Conservation (phyloP, 2,797 vertebrate genomes). For the Momotus momota region DNA sequence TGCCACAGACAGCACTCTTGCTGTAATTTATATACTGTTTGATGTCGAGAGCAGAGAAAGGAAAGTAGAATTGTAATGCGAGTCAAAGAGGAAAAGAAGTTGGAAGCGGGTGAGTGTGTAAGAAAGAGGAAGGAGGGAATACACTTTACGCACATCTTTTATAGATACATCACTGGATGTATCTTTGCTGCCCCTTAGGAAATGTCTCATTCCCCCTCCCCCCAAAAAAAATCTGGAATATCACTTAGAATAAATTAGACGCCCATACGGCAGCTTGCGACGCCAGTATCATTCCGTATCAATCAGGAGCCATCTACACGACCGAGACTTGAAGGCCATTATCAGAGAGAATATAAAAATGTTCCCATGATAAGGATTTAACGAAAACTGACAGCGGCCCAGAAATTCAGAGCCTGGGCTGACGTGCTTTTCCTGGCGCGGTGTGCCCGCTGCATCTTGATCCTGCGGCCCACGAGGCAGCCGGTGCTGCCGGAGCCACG, state of each 20-base stretch:
- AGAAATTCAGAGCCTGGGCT: not conserved
- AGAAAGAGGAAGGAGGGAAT: slow-evolving; percentile 71
- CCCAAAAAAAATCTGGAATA: slow-evolving; percentile 55
- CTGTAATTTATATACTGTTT: slow-evolving; percentile 84
- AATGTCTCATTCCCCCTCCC: not conserved
- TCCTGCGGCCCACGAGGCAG: not conserved
- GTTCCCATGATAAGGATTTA: slow-evolving; percentile 16
- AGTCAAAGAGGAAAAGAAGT: slow-evolving; percentile 78
- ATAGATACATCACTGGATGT: slow-evolving; percentile 62
- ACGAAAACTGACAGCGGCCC: slow-evolving; percentile 16
- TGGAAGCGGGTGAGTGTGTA: slow-evolving; percentile 73
- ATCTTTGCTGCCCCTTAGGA: slow-evolving; percentile 68
- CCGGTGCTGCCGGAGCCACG: fast-evolving
- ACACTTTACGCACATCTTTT: slow-evolving; percentile 73
- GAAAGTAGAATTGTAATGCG: slow-evolving; percentile 75
- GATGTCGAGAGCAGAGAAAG: slow-evolving; percentile 81
- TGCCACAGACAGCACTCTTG: slow-evolving; percentile 78
- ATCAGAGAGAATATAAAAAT: slow-evolving; percentile 44
- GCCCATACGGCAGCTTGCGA: not conserved
- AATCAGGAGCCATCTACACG: slow-evolving; percentile 32
- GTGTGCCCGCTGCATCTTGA: fast-evolving
- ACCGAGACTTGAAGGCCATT: slow-evolving; percentile 34
- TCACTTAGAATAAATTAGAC: slow-evolving; percentile 65
- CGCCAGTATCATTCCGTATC: slow-evolving; percentile 45
- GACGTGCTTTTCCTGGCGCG: not conserved